phyloP scores from a whole-genome alignment of 2,888 invertebrate genomes.

The Sarcophaga caerulescens region DNA sequence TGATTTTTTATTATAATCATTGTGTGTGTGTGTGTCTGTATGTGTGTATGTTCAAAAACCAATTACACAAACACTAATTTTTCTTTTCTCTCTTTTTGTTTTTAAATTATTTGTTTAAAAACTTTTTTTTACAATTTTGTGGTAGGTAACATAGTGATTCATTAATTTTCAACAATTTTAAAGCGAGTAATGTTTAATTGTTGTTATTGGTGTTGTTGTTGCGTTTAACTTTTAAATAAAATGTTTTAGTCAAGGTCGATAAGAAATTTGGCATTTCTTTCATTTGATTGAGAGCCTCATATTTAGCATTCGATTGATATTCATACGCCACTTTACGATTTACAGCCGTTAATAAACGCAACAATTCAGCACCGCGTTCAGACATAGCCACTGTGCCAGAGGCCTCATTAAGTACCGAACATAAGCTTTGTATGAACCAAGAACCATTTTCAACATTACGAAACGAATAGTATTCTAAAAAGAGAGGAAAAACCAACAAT shows the following conservation, averaged over 20 bases:
- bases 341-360: conserved; percentile 85
- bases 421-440: conserved; percentile 88
- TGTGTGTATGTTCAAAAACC: neutral
- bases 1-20: neutral
- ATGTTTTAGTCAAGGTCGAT: conserved; percentile 85
- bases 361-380: conserved; percentile 82
- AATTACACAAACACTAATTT: neutral
- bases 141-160: neutral
- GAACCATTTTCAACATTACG: conserved; percentile 86
- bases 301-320: conserved; percentile 83
- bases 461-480: conserved; percentile 85
- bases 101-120: no score
- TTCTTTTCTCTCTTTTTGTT: no score
- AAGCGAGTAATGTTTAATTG: neutral
- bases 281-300: conserved; percentile 82
- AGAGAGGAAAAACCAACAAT: neutral
- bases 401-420: conserved; percentile 82
- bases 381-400: conserved; percentile 80
- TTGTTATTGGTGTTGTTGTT: conserved; percentile 6
- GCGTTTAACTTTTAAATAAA: conserved; percentile 81
- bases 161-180: neutral
- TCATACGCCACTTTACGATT: conserved; percentile 85
- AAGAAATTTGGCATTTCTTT: conserved; percentile 87
- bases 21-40: conserved; percentile 3
- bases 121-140: no score